A percentile compares a stretch with the other conserved stretches of the same genome.
These are phyloP conservation scores for Rhagoletis pomonella DNA, from an alignment of 1,140 invertebrate genomes.

Conservation along the genomic window DNA sequence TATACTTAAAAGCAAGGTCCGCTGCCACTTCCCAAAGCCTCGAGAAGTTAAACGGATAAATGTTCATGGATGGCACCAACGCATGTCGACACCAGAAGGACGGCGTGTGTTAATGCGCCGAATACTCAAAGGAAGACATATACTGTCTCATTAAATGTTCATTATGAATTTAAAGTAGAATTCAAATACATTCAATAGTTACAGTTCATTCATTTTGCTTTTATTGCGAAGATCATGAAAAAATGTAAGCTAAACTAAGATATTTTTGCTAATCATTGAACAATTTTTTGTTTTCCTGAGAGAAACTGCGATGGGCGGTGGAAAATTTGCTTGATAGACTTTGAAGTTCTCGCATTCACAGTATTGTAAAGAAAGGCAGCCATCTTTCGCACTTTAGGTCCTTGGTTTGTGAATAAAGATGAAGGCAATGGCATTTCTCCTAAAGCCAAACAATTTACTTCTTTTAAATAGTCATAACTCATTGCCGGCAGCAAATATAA, in stretches of 20 bases:
- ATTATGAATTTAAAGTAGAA: not conserved
- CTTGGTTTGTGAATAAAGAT: constrained; percentile 66
- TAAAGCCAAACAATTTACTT: constrained; percentile 64
- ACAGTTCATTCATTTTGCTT: no score
- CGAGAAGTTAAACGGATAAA: constrained; percentile 82
- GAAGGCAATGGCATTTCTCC: constrained; percentile 66
- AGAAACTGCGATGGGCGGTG: constrained; percentile 58
- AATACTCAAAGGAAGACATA: constrained; percentile 83
- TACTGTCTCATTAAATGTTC: constrained; percentile 79
- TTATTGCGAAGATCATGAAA: not conserved
- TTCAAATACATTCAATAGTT: no score
- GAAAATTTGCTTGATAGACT: constrained; percentile 69
- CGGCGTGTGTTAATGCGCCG: constrained; percentile 83
- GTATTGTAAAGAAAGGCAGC: constrained; percentile 67
- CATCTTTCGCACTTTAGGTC: constrained; percentile 58
- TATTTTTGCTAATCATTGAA: not conserved
- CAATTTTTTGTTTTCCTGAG: constrained; percentile 53
- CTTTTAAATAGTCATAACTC: constrained; percentile 50
- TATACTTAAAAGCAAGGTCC: constrained; percentile 74
- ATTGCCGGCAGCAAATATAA: constrained; percentile 67
- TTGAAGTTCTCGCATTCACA: constrained; percentile 64
- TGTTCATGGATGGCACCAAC: constrained; percentile 80
- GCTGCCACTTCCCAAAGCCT: constrained; percentile 83
- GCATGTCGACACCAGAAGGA: constrained; percentile 82
- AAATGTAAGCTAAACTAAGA: not conserved